Base-by-base conservation (phyloP, 2,888 invertebrate genomes). In the Napeogenes sylphis region DNA sequence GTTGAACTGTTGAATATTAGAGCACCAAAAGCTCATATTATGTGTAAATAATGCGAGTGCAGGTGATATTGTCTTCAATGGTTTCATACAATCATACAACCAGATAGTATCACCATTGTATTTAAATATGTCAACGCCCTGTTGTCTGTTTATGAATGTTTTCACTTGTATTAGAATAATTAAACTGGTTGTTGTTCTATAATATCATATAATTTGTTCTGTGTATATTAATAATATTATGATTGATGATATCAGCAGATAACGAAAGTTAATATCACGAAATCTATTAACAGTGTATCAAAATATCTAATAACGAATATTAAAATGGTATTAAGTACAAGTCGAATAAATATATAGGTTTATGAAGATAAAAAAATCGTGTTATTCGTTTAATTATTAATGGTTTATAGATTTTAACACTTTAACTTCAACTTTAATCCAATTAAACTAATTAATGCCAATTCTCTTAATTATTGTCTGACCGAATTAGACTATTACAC, bases 31-130 rank as follows among this genome's bases (percentile, higher is more conserved):
- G 66, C 65, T 62, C 66, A 70, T 70, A 75, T 75, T 78, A 83
- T 86, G 80, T 83, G 84, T 81, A 75, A 82, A 82, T 84, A 80
- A 71, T 69, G 65, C 69, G 81, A 81, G 82, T 79, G 74, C 73
- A 67, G 61, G 63, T 67, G 84, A 85, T 84, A 71, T 69, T 84
- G 83, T 85, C 84, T 56, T 51, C 30, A 2, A 56, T 66, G 66
- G 70, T 72, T 75, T 67, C 69, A 75, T 78, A 80, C 78, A 21
- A 1, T 1, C 21, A 21, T 21, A 21, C 21, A 71, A 69, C 67
- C 68, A 70, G 71, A 75, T 70, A 73, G 72, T 70, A 73, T 73
- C 72, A 71, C 71, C 62, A 76, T 84, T 84, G 84, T 84, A 83
- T 84, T 84, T 79, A 81, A 84, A 82, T 75, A 56, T 64, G 58